A percentile compares a stretch with the other conserved stretches of the same genome.
Conservation (phyloP, 2,113 vertebrate genomes). For the Capra hircus region DNA sequence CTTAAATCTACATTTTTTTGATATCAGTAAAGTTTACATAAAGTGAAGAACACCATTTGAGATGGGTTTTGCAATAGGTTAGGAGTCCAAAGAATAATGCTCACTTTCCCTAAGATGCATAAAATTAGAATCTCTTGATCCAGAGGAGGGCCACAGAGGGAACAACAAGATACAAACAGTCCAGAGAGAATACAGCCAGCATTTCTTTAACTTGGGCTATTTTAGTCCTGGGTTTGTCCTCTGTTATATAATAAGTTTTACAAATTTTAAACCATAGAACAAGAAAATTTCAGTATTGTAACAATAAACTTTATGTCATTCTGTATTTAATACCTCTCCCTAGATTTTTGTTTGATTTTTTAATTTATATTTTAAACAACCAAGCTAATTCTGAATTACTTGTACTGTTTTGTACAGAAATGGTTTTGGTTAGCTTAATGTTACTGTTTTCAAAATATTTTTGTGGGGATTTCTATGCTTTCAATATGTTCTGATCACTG, state of each 20-base stretch:
- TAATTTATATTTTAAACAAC: background rate
- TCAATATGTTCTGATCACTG: background rate
- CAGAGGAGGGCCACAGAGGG: background rate
- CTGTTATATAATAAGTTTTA: background rate
- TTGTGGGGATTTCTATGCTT: accelerated
- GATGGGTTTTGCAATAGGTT: background rate
- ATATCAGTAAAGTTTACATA: background rate
- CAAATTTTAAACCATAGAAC: background rate
- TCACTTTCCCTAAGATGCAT: background rate
- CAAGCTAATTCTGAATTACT: background rate
- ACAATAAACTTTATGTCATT: background rate
- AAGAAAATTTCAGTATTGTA: background rate
- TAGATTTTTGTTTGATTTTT: background rate
- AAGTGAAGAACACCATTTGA: background rate
- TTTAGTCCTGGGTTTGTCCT: background rate
- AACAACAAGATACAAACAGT: background rate
- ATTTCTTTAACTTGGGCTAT: background rate
- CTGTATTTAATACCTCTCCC: background rate
- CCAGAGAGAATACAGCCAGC: background rate
- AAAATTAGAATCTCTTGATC: background rate
- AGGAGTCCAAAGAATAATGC: background rate
- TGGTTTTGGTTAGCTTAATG: background rate
- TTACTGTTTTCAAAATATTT: background rate
- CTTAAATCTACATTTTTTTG: background rate
- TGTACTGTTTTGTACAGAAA: background rate